phyloP scores from a whole-genome alignment of 2,888 invertebrate genomes.

The Epicampocera succincta region DNA sequence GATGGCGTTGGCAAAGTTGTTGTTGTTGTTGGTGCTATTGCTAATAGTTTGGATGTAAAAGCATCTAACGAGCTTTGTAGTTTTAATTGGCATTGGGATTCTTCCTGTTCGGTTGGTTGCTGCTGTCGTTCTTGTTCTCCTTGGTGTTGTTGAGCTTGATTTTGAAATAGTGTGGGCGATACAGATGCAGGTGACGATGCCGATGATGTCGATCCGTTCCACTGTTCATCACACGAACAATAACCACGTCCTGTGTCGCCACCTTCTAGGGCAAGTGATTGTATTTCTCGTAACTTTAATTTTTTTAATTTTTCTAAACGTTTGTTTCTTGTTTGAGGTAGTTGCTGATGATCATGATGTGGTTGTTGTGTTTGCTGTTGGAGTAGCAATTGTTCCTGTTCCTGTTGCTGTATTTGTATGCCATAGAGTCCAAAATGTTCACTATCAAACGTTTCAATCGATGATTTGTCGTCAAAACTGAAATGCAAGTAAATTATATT shows the following conservation, averaged over 20 bases:
- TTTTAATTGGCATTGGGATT: slow-evolving; percentile 40
- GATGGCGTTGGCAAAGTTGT: slow-evolving; percentile 22
- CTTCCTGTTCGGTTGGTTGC: slow-evolving; percentile 32
- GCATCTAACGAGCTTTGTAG: slow-evolving; percentile 25
- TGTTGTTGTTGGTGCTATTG: slow-evolving; percentile 16
- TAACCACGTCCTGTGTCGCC: slow-evolving; percentile 78
- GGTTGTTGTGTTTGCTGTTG: slow-evolving; percentile 64
- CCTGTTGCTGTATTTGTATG: slow-evolving; percentile 66
- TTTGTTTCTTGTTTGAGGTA: slow-evolving; percentile 70
- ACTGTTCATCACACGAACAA: slow-evolving; percentile 79
- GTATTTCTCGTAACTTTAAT: slow-evolving; percentile 75
- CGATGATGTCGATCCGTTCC: slow-evolving; percentile 70
- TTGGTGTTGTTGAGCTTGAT: slow-evolving; percentile 60
- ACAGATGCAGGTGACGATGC: slow-evolving; percentile 69
- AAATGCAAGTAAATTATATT: slow-evolving; percentile 51
- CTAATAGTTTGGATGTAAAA: slow-evolving; percentile 1
- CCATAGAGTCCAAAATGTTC: slow-evolving; percentile 68
- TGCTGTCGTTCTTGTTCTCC: slow-evolving; percentile 51
- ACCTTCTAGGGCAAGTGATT: slow-evolving; percentile 77
- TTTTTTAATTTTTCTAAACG: slow-evolving; percentile 73
- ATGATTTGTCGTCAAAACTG: slow-evolving; percentile 77
- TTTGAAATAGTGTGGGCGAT: slow-evolving; percentile 50
- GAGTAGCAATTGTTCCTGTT: no score
- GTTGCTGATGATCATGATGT: slow-evolving; percentile 63
- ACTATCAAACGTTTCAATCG: slow-evolving; percentile 75